phyloP scores from a whole-genome alignment of 2,888 invertebrate genomes.

The Carpatolechia fugitivella region DNA sequence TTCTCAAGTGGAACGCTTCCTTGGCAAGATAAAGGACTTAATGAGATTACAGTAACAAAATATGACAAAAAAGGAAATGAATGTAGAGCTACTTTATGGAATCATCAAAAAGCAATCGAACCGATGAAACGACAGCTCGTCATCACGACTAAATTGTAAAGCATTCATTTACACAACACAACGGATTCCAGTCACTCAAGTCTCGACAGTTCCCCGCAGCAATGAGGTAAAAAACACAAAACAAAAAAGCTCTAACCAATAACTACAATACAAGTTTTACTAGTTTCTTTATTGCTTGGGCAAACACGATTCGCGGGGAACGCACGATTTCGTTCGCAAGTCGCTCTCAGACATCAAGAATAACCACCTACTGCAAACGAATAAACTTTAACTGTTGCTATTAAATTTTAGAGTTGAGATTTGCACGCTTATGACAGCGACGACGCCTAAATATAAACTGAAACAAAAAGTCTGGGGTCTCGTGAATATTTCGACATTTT shows the following conservation, averaged over 20 bases:
- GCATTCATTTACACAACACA: too few relatives aligned
- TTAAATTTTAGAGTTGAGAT: conserved; percentile 43
- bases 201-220: neutral
- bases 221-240: conserved; percentile 17
- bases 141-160: too few relatives aligned
- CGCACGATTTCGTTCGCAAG: conserved; percentile 56
- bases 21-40: neutral
- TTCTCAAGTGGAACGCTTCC: neutral
- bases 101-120: neutral
- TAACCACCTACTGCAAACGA: conserved; percentile 39
- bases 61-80: neutral
- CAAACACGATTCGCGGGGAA: conserved; percentile 61
- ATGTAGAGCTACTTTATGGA: neutral
- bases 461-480: conserved; percentile 60
- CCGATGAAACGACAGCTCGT: too few relatives aligned
- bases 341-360: conserved; percentile 40
- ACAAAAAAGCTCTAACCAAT: conserved; percentile 43
- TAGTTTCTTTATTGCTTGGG: conserved; percentile 62
- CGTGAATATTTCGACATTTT: conserved; percentile 69
- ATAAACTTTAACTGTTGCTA: conserved; percentile 46
- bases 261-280: conserved; percentile 59
- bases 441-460: conserved; percentile 47
- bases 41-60: neutral
- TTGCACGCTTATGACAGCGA: conserved; percentile 35
- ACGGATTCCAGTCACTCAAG: too few relatives aligned